Evolutionary conservation across 2,888 invertebrate species (phyloP).

Genomic region (Brassicogethes aeneus): DNA sequence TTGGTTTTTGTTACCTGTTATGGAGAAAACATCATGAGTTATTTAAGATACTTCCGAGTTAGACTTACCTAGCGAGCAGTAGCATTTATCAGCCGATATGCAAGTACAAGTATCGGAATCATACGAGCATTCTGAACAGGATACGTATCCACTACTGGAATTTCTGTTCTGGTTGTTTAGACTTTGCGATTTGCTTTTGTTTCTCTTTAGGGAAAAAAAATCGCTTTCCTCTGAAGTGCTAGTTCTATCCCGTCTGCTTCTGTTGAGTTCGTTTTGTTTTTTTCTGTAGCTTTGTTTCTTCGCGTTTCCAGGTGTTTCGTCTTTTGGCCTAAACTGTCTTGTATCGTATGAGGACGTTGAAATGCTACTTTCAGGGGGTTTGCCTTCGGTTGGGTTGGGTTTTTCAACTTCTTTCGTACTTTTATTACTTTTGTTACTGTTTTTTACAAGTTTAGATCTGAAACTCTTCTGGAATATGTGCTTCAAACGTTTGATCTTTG

Average conservation of each 20-base stretch:
- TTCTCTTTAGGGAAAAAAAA: constrained; percentile 36
- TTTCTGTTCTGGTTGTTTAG: constrained; percentile 30
- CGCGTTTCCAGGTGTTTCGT: constrained; percentile 31
- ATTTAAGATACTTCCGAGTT: no score
- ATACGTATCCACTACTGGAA: constrained; percentile 61
- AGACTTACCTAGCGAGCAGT: constrained; percentile 67
- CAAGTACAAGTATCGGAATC: constrained; percentile 79
- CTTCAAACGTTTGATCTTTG: constrained; percentile 34
- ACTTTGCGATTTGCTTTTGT: constrained; percentile 28
- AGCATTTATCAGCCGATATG: constrained; percentile 70
- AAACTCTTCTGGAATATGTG: constrained; percentile 53
- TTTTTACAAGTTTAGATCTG: constrained; percentile 14
- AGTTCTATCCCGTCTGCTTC: constrained; percentile 22
- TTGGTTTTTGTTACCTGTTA: constrained; percentile 13
- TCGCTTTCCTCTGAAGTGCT: constrained; percentile 43
- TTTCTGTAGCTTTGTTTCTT: constrained; percentile 31
- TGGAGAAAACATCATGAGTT: background rate
- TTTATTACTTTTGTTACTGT: background rate
- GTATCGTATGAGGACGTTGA: constrained; percentile 55
- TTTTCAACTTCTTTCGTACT: constrained; percentile 1
- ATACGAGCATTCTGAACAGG: constrained; percentile 79
- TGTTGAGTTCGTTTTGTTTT: constrained; percentile 14
- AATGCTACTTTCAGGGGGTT: constrained; percentile 49
- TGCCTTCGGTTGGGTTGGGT: constrained; percentile 13
- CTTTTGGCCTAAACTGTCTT: constrained; percentile 52